Conservation (phyloP, 2,113 vertebrate species). For the Notothenia coriiceps region DNA sequence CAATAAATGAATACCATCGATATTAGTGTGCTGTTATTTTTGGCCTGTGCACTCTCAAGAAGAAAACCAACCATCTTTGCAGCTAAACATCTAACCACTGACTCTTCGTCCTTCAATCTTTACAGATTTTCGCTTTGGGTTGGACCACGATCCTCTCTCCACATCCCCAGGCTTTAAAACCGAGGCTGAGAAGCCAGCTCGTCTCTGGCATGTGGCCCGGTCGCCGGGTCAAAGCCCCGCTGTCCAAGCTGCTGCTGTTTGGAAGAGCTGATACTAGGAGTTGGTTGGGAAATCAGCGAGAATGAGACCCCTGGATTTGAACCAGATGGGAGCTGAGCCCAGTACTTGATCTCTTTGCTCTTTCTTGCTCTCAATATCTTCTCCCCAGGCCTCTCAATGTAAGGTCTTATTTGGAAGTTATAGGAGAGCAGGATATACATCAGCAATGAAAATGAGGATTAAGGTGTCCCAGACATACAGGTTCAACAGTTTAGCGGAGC, state of each 20-base stretch:
- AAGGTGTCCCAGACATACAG: background rate
- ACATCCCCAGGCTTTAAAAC: conserved; percentile 21
- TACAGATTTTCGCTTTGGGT: conserved; percentile 4
- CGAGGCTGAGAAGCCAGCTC: background rate
- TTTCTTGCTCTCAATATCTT: background rate
- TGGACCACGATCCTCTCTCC: conserved; percentile 14
- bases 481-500: conserved; percentile 1
- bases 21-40: background rate
- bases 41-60: background rate
- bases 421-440: conserved; percentile 16
- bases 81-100: conserved; percentile 2
- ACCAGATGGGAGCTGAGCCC: conserved; percentile 61
- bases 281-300: conserved; percentile 37
- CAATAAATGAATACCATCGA: conserved; percentile 2
- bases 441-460: conserved; percentile 35
- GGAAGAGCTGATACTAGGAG: conserved; percentile 47
- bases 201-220: conserved; percentile 50
- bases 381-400: conserved; percentile 24
- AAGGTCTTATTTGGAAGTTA: conserved; percentile 19
- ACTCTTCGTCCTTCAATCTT: conserved; percentile 24
- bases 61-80: background rate
- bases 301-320: conserved; percentile 59
- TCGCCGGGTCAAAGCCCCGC: conserved; percentile 55
- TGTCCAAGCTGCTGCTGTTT: conserved; percentile 56
- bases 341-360: conserved; percentile 35